Conservation (phyloP, 2,888 invertebrate genomes). For the Desoria tigrina region DNA sequence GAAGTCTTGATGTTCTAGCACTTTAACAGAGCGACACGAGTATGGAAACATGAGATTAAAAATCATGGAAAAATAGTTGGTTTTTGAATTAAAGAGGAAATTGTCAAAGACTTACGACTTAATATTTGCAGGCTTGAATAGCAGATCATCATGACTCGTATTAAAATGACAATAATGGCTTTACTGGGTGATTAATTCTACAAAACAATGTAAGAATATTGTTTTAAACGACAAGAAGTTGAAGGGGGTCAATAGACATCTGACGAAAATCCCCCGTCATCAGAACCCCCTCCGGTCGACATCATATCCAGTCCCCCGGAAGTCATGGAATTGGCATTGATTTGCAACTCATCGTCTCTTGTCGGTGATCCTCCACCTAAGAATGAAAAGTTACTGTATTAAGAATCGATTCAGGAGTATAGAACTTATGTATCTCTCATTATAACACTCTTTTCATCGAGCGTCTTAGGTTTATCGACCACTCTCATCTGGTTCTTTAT, state of each 20-base stretch:
- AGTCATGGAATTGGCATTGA: slow-evolving; percentile 42
- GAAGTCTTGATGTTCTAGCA: too few species aligned
- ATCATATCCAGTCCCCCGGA: slow-evolving; percentile 44
- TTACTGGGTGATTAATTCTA: not conserved
- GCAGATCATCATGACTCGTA: too few species aligned
- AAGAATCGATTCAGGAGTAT: slow-evolving; percentile 1
- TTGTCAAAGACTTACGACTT: too few species aligned
- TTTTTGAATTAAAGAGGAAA: too few species aligned
- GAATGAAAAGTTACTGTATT: slow-evolving; percentile 3
- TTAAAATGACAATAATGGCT: too few species aligned
- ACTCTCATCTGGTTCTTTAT: too few species aligned
- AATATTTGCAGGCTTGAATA: too few species aligned
- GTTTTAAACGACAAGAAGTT: not conserved
- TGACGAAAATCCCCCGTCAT: slow-evolving; percentile 53
- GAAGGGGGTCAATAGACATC: slow-evolving; percentile 46
- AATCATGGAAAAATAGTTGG: too few species aligned
- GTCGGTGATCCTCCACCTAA: slow-evolving; percentile 44
- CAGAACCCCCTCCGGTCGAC: slow-evolving; percentile 44
- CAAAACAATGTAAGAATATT: slow-evolving; percentile 8
- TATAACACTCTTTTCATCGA: too few species aligned
- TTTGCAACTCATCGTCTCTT: slow-evolving; percentile 43
- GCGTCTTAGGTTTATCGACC: too few species aligned
- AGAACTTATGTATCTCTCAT: not conserved
- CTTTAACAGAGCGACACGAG: too few species aligned
- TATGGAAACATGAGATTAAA: too few species aligned